These are phyloP conservation scores for Petrolisthes cinctipes DNA, from an alignment of 2,888 invertebrate genomes.

Conservation along the genomic window DNA sequence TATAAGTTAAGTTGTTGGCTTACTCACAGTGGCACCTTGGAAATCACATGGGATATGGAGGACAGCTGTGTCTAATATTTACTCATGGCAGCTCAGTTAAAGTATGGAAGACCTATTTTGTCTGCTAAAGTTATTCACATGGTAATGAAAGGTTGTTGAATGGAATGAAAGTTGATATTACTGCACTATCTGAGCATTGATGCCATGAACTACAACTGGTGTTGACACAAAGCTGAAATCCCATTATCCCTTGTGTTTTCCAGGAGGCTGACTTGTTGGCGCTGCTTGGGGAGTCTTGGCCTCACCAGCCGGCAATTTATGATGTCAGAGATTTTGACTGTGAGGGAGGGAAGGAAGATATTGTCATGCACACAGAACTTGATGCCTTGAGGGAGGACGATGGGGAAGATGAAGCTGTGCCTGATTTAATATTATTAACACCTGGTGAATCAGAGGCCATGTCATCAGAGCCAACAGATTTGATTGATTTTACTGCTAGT, in stretches of 20 bases:
- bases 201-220: constrained; percentile 38
- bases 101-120: constrained; percentile 9
- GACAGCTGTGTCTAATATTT: constrained; percentile 60
- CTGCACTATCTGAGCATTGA: constrained; percentile 37
- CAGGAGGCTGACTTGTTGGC: constrained; percentile 61
- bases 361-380: constrained; percentile 46
- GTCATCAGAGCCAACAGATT: neutral
- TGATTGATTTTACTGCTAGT: neutral
- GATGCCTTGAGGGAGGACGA: constrained; percentile 42
- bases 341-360: constrained; percentile 35
- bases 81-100: constrained; percentile 59
- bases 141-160: neutral
- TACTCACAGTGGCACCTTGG: constrained; percentile 63
- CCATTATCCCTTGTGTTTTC: constrained; percentile 63
- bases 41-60: constrained; percentile 64
- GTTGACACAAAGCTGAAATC: constrained; percentile 58
- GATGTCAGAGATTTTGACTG: constrained; percentile 37
- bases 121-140: neutral
- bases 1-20: constrained; percentile 27
- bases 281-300: constrained; percentile 56
- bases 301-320: constrained; percentile 50
- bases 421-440: constrained; percentile 44
- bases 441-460: neutral
- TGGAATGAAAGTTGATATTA: constrained; percentile 8
- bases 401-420: constrained; percentile 32